Conservation (phyloP, 2,113 vertebrate species). For the Oncorhynchus gorbuscha region DNA sequence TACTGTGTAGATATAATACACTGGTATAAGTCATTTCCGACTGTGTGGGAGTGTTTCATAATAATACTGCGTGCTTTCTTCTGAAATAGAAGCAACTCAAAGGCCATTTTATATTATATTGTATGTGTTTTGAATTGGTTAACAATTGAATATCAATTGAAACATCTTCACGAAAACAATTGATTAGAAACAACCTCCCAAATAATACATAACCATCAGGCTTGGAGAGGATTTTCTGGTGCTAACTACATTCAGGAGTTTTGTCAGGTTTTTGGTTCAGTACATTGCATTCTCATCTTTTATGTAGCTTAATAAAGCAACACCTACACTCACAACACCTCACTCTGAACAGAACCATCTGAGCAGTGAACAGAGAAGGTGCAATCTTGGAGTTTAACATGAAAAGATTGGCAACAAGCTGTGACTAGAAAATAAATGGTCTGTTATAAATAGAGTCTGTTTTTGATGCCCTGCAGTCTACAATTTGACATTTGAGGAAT, state of each 20-base stretch:
- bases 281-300: neutral
- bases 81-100: slow-evolving; percentile 22
- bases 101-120: neutral
- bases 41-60: slow-evolving; percentile 55
- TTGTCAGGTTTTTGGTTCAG: neutral
- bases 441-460: neutral
- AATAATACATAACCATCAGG: neutral
- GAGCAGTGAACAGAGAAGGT: neutral
- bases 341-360: neutral
- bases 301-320: neutral
- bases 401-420: neutral
- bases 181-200: neutral
- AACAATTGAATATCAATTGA: neutral
- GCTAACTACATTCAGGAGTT: neutral
- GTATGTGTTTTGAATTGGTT: slow-evolving; percentile 20
- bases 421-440: neutral
- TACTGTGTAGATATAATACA: slow-evolving; percentile 17
- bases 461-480: neutral
- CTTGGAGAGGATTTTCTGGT: neutral
- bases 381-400: neutral
- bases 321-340: neutral
- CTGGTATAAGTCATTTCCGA: slow-evolving; percentile 20
- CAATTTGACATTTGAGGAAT: too few relatives aligned
- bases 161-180: neutral
- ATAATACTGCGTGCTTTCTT: slow-evolving; percentile 20